Evolutionary conservation across 2,797 vertebrate genomes (phyloP).

Genomic region (Okamejei kenojei): DNA sequence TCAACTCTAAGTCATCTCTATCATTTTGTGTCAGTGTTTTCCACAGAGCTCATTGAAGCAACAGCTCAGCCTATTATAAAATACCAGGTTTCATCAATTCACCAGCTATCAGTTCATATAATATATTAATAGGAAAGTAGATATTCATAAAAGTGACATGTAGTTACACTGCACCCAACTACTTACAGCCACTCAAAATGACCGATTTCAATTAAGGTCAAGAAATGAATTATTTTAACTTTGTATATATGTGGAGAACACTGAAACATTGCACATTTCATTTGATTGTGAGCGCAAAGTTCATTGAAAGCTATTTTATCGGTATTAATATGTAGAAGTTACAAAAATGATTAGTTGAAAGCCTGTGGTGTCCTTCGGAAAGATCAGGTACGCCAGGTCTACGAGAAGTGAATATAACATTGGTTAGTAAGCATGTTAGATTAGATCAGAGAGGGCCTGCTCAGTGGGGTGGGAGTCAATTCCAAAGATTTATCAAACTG

Average conservation of each 20-base stretch:
- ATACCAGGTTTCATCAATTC: neutral
- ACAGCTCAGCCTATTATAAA: neutral
- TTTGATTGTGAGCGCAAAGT: neutral
- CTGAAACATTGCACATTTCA: neutral
- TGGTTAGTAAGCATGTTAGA: conserved; percentile 13
- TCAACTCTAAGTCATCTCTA: neutral
- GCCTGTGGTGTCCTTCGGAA: conserved; percentile 11
- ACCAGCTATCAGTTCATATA: no score
- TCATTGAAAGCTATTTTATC: conserved; percentile 12
- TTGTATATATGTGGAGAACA: neutral
- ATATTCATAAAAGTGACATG: neutral
- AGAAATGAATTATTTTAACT: neutral
- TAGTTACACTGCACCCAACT: neutral
- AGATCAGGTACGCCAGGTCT: conserved; percentile 3
- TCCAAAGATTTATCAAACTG: neutral
- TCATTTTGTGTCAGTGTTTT: conserved; percentile 3
- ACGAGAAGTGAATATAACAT: conserved; percentile 6
- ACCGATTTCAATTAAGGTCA: neutral
- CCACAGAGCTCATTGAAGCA: neutral
- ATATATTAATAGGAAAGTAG: neutral
- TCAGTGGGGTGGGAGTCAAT: neutral
- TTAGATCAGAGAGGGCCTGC: conserved; percentile 25
- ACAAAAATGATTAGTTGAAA: conserved; percentile 18
- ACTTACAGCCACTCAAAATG: neutral
- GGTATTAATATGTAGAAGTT: neutral